A percentile compares a stretch with the other conserved stretches of the same genome.
Evolutionary conservation across 2,797 vertebrate species (phyloP).

Genomic region (Liparis tanakae): DNA sequence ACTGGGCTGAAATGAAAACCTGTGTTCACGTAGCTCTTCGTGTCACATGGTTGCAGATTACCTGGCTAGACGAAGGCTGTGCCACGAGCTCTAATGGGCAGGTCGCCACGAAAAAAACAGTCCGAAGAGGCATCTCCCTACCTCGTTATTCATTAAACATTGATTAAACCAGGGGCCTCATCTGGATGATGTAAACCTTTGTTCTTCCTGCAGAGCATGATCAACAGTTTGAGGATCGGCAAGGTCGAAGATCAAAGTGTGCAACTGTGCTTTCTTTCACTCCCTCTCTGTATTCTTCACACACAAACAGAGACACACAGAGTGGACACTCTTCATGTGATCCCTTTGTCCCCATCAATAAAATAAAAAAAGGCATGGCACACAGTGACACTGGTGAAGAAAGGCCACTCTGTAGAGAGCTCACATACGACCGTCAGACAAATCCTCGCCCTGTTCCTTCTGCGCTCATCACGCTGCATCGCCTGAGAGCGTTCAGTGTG

Average conservation of each 20-base stretch:
- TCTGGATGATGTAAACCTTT: conserved; percentile 45
- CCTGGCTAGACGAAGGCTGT: conserved; percentile 33
- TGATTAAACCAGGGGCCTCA: background rate
- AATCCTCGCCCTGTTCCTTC: conserved; percentile 28
- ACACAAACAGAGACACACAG: background rate
- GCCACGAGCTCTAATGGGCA: conserved; percentile 33
- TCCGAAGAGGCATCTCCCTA: conserved; percentile 26
- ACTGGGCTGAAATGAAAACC: conserved; percentile 44
- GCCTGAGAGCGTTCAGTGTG: conserved; percentile 26
- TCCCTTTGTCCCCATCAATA: conserved; percentile 37
- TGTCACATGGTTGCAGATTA: conserved; percentile 43
- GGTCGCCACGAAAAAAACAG: conserved; percentile 49
- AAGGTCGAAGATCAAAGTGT: conserved; percentile 58
- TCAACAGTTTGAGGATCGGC: conserved; percentile 21
- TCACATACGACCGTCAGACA: conserved; percentile 48
- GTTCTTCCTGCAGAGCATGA: conserved; percentile 28
- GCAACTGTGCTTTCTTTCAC: conserved; percentile 34
- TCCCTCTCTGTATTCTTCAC: conserved; percentile 11
- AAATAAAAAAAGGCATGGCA: conserved; percentile 50
- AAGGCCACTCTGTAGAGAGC: conserved; percentile 38
- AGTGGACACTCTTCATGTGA: conserved; percentile 37
- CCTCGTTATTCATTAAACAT: conserved; percentile 56
- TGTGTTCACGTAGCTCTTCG: conserved; percentile 26
- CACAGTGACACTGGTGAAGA: conserved; percentile 52
- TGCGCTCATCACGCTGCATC: conserved; percentile 17